A percentile compares a stretch with the other conserved stretches of the same genome.
Evolutionary conservation across 2,113 vertebrate species (phyloP).

Genomic region (Cheilinus undulatus): DNA sequence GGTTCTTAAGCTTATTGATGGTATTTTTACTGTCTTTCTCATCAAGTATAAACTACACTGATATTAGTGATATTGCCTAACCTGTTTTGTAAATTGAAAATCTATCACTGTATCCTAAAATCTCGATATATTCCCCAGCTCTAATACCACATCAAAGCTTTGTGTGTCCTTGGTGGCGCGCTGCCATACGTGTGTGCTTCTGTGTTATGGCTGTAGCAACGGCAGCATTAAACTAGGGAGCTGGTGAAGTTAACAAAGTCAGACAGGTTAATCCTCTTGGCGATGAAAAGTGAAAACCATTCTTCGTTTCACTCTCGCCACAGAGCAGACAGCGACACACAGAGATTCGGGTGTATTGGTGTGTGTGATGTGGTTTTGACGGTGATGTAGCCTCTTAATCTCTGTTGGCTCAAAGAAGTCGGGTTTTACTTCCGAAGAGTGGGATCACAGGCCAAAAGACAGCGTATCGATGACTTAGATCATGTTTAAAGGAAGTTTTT

Average conservation of each 20-base stretch:
- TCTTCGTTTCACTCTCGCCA: conserved; percentile 10
- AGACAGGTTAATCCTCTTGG: conserved; percentile 66
- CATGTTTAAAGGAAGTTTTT: background rate
- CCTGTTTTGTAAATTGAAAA: no score
- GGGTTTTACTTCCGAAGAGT: conserved; percentile 1
- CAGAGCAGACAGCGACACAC: conserved; percentile 18
- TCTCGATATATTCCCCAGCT: no score
- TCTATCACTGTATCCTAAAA: no score
- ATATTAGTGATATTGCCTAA: no score
- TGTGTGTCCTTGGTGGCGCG: background rate
- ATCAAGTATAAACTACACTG: no score
- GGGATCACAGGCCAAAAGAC: conserved; percentile 2
- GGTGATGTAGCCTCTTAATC: conserved; percentile 49
- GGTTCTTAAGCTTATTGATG: no score
- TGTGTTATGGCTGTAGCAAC: conserved; percentile 19
- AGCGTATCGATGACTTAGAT: background rate
- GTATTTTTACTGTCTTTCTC: no score
- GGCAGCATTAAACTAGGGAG: background rate
- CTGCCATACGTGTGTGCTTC: conserved; percentile 4
- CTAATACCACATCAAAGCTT: background rate
- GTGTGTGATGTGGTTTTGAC: conserved; percentile 40
- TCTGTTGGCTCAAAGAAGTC: conserved; percentile 17
- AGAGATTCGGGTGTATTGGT: conserved; percentile 38
- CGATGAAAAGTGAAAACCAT: conserved; percentile 9
- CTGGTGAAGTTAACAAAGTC: conserved; percentile 38